Percentiles rank a stretch among this genome's conserved stretches.
phyloP scores from a whole-genome alignment of 1,140 invertebrate genomes.

The silkworm (Bombyx mori) region DNA sequence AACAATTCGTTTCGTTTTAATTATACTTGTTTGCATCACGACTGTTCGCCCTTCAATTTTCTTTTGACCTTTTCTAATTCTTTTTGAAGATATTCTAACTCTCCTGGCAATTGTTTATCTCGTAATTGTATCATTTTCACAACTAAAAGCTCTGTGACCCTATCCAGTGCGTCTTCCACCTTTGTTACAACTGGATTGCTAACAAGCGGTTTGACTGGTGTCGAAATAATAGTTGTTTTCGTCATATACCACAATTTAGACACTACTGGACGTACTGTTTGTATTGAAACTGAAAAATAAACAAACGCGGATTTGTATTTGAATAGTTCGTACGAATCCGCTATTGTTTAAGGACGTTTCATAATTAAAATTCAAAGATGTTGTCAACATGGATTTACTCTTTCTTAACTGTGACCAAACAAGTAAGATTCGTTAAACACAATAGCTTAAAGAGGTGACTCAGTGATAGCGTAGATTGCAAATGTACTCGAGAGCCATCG shows the following conservation, averaged over 20 bases:
- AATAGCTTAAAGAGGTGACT: too few species aligned
- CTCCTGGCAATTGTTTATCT: conserved; percentile 31
- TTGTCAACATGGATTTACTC: too few species aligned
- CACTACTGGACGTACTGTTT: conserved; percentile 36
- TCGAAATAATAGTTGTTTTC: conserved; percentile 29
- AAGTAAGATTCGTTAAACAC: too few species aligned
- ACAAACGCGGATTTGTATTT: conserved; percentile 19
- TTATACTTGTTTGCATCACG: not conserved
- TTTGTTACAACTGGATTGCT: conserved; percentile 34
- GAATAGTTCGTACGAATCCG: too few species aligned
- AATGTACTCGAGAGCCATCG: too few species aligned
- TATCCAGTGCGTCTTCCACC: conserved; percentile 28
- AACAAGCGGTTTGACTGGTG: conserved; percentile 35
- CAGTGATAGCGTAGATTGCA: too few species aligned
- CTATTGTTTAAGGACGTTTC: too few species aligned
- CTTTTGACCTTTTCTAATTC: conserved; percentile 41
- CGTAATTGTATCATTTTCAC: conserved; percentile 29
- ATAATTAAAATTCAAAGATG: too few species aligned
- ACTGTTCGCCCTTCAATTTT: conserved; percentile 16
- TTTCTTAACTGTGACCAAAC: too few species aligned
- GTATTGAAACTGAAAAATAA: conserved; percentile 60
- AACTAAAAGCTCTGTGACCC: conserved; percentile 14
- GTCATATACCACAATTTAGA: conserved; percentile 33
- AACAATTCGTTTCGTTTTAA: not conserved
- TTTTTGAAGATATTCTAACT: conserved; percentile 42